These are phyloP conservation scores for Idaea straminata DNA, from an alignment of 2,888 invertebrate species.

Conservation along the genomic window DNA sequence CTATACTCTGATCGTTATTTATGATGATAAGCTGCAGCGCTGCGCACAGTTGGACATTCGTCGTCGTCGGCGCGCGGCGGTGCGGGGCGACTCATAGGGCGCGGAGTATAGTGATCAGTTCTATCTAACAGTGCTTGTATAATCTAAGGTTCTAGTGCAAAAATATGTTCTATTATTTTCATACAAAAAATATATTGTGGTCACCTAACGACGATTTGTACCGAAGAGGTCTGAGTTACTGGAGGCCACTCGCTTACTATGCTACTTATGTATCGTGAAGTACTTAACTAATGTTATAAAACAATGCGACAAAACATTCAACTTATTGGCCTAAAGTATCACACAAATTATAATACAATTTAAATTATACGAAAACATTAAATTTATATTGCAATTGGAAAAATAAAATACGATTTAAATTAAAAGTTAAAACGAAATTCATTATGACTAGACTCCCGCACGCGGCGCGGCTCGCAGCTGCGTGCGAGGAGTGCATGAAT, in stretches of 20 bases:
- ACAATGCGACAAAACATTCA: too few species aligned
- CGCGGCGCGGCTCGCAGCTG: background rate
- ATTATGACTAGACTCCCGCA: constrained; percentile 64
- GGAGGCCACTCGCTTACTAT: constrained; percentile 46
- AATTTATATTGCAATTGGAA: constrained; percentile 44
- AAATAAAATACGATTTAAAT: constrained; percentile 31
- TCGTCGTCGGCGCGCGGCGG: too few species aligned
- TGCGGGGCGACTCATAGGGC: too few species aligned
- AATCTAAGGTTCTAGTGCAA: constrained; percentile 62
- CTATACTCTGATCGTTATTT: too few species aligned
- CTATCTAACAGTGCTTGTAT: constrained; percentile 45
- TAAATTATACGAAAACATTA: constrained; percentile 35
- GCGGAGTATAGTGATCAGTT: background rate
- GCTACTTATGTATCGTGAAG: constrained; percentile 13
- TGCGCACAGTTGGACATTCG: too few species aligned
- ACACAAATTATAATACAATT: constrained; percentile 35
- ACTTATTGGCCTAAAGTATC: constrained; percentile 14
- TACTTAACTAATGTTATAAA: background rate
- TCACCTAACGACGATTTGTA: constrained; percentile 65
- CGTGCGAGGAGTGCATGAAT: constrained; percentile 42
- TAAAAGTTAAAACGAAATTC: constrained; percentile 33
- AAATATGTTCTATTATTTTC: constrained; percentile 60
- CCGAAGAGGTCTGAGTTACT: constrained; percentile 49
- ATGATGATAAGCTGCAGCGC: background rate
- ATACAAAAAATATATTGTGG: constrained; percentile 67